Evolutionary conservation across 2,797 vertebrate species (phyloP), one percentile per base, ranked within the genome.

Genomic region (Notolabrus celidotus): DNA sequence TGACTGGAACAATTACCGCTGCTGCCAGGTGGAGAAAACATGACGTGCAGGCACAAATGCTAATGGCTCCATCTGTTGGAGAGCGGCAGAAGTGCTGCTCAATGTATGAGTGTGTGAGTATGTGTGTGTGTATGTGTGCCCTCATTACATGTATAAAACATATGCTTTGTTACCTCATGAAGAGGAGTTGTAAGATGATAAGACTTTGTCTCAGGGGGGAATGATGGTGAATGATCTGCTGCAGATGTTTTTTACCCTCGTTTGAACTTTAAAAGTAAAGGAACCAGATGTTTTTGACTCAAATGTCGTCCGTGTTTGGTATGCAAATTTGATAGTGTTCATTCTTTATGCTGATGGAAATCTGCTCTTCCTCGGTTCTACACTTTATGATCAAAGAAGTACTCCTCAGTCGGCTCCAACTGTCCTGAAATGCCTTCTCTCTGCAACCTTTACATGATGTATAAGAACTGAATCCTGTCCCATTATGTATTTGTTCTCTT

Each of bases 21-120:
- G 68, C 67, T 61, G 59, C 68, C 85, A 77, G 69, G 82, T 82
- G 81, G 79, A 65, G 43, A 47, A 38, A 47, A 23, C 3, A 0
- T 10, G 36, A n/a, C n/a, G n/a, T n/a, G n/a, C n/a, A n/a, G n/a
- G n/a, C n/a, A 10, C 67, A 80, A 89, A 92, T 88, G 85, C 88
- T 85, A 83, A 88, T 77, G 72, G 90, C 88, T 64, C 92, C 92
- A 92, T 92, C 92, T 94, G 88, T 91, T 86, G 92, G 92, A 79
- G 34, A 51, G 7, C 1, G 4, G 43, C 22, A 59, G 64, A 79
- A 83, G 49, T 74, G 71, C 57, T 42, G 41, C 43, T 31, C 2
- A 3, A n/a, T n/a, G n/a, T n/a, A n/a, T n/a, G n/a, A n/a, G n/a
- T 0, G 27, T 20, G 22, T 46, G 2, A 12, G 29, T 31, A 3